Evolutionary conservation across 2,888 invertebrate species (phyloP).

Genomic region (Gisinianus flammeolus): DNA sequence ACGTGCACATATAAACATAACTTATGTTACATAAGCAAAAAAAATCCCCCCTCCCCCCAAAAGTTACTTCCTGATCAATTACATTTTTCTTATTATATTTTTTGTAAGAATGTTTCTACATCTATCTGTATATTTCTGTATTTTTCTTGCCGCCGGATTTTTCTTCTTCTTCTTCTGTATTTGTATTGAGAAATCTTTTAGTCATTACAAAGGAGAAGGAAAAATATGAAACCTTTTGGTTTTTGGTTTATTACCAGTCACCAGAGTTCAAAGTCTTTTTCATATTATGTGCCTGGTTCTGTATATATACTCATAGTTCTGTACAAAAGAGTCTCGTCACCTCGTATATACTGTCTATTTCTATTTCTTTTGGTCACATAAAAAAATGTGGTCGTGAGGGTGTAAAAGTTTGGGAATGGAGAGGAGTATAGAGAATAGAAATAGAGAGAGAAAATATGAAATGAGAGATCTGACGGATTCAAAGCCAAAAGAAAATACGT

Average conservation of each 20-base stretch:
- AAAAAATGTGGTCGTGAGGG: no score
- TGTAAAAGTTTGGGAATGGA: no score
- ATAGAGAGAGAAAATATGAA: no score
- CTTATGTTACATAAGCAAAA: neutral
- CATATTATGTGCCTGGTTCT: neutral
- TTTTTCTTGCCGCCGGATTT: no score
- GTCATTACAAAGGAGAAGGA: slow-evolving; percentile 34
- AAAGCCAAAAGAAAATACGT: no score
- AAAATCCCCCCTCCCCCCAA: no score
- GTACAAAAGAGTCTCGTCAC: neutral
- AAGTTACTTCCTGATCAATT: slow-evolving; percentile 33
- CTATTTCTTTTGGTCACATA: no score
- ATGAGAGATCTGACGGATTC: no score
- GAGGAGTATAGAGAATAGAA: no score
- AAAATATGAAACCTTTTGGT: slow-evolving; percentile 30
- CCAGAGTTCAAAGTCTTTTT: slow-evolving; percentile 13
- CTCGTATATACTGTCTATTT: no score
- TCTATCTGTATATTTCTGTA: neutral
- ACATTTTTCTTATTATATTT: slow-evolving; percentile 17
- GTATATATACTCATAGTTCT: neutral
- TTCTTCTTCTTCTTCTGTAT: neutral
- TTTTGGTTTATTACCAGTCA: slow-evolving; percentile 18
- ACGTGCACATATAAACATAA: neutral
- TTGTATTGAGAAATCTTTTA: slow-evolving; percentile 6
- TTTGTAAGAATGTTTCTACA: neutral